These are phyloP conservation scores for Philypnodon macrostomus DNA, from an alignment of 2,797 vertebrate species.

Conservation along the genomic window DNA sequence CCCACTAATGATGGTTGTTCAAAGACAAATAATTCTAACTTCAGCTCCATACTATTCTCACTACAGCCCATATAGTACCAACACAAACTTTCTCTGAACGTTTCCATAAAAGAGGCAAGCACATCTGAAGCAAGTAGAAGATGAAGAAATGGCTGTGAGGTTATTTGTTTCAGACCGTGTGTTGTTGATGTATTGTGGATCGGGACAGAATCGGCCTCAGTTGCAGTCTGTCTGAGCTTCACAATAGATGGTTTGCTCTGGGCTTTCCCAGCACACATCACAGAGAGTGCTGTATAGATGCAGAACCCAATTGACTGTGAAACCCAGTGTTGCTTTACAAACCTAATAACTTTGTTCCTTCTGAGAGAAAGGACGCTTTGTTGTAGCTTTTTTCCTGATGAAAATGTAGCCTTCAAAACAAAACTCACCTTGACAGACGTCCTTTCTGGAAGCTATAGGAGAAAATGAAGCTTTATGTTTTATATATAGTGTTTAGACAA, in stretches of 20 bases:
- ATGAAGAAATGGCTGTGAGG: not conserved
- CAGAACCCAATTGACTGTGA: conserved; percentile 48
- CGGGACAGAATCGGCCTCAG: conserved; percentile 49
- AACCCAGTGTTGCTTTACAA: conserved; percentile 46
- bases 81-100: no score
- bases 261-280: conserved; percentile 41
- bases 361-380: conserved; percentile 42
- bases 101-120: no score
- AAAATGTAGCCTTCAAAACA: conserved; percentile 51
- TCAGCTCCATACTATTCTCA: no score
- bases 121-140: no score
- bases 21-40: no score
- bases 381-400: conserved; percentile 23
- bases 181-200: conserved; percentile 47
- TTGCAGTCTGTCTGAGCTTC: conserved; percentile 55
- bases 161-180: conserved; percentile 4
- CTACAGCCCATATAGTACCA: no score
- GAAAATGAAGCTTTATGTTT: conserved; percentile 34
- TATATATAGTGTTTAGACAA: conserved; percentile 41
- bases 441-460: conserved; percentile 2
- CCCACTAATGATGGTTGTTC: no score
- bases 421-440: conserved; percentile 25
- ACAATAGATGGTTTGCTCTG: conserved; percentile 49
- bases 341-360: conserved; percentile 48
- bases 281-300: conserved; percentile 13